Evolutionary conservation across 2,797 vertebrate genomes (phyloP).

Genomic region (Myotis findleyi): DNA sequence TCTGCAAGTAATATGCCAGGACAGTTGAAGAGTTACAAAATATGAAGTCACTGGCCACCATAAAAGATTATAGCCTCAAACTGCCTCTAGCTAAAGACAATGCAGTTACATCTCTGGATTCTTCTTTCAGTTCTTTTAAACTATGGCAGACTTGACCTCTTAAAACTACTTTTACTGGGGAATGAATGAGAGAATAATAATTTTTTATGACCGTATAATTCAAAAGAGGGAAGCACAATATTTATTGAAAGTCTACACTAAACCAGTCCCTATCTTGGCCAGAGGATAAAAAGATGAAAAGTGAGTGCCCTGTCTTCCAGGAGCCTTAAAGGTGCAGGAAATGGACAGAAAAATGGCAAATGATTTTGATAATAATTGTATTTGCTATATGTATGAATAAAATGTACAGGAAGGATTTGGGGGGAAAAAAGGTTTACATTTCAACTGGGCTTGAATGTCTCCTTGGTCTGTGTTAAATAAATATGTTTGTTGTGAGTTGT

Average conservation of each 20-base stretch:
- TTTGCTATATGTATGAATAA: neutral
- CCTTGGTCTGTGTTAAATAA: neutral
- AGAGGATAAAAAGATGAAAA: neutral
- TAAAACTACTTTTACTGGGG: constrained; percentile 58
- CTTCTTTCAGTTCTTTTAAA: constrained; percentile 55
- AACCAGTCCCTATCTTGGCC: neutral
- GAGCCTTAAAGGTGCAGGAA: neutral
- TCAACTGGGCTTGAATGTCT: neutral
- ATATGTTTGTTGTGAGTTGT: too few relatives aligned
- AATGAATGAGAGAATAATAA: constrained; percentile 57
- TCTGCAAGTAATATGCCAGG: constrained; percentile 67
- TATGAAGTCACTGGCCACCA: constrained; percentile 76
- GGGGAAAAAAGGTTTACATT: neutral
- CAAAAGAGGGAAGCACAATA: constrained; percentile 30
- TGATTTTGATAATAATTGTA: neutral
- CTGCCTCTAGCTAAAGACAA: constrained; percentile 65
- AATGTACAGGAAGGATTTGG: neutral
- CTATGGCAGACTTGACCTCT: constrained; percentile 59
- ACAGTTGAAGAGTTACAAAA: constrained; percentile 69
- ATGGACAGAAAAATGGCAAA: neutral
- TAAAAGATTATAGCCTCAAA: constrained; percentile 77
- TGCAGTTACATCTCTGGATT: constrained; percentile 10
- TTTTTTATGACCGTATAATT: constrained; percentile 64
- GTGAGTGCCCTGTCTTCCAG: neutral
- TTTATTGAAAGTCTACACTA: neutral